phyloP scores from a whole-genome alignment of 2,113 vertebrate species.

The Paramisgurnus dabryanus region DNA sequence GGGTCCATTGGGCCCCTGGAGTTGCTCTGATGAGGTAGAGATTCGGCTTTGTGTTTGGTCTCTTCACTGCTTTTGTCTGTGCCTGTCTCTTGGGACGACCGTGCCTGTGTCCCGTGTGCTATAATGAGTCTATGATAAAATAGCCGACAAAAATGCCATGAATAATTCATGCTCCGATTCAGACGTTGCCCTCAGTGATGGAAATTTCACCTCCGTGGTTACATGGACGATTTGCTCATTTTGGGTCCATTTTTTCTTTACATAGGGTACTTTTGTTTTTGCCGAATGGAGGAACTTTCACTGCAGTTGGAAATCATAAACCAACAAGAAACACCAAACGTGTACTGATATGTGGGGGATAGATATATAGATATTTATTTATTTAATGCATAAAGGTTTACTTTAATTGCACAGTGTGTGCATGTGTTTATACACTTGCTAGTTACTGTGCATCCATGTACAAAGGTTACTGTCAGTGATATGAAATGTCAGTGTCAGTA shows the following conservation, averaged over 20 bases:
- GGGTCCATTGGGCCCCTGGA: conserved; percentile 59
- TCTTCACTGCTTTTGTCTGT: conserved; percentile 64
- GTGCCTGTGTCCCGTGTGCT: conserved; percentile 64
- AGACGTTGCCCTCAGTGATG: conserved; percentile 66
- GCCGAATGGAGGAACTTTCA: background rate
- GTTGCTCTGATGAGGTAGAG: conserved; percentile 43
- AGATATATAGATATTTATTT: too few species aligned
- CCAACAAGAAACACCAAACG: too few species aligned
- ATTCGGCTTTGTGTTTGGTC: conserved; percentile 40
- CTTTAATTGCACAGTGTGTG: background rate
- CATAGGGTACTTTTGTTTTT: background rate
- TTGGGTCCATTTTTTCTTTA: conserved; percentile 6
- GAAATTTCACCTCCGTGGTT: conserved; percentile 63
- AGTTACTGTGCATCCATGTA: background rate
- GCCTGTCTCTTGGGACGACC: conserved; percentile 40
- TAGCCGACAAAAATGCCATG: conserved; percentile 71
- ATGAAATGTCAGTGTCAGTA: conserved; percentile 60
- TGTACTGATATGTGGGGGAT: too few species aligned
- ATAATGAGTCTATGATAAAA: conserved; percentile 72
- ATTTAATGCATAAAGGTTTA: background rate
- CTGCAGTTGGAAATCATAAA: conserved; percentile 11
- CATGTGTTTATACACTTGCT: conserved; percentile 1
- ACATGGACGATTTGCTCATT: conserved; percentile 25
- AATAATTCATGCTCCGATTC: conserved; percentile 69
- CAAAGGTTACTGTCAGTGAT: conserved; percentile 48